Base-by-base conservation (phyloP, 2,113 vertebrate genomes). In the Gasterosteus nipponicus region DNA sequence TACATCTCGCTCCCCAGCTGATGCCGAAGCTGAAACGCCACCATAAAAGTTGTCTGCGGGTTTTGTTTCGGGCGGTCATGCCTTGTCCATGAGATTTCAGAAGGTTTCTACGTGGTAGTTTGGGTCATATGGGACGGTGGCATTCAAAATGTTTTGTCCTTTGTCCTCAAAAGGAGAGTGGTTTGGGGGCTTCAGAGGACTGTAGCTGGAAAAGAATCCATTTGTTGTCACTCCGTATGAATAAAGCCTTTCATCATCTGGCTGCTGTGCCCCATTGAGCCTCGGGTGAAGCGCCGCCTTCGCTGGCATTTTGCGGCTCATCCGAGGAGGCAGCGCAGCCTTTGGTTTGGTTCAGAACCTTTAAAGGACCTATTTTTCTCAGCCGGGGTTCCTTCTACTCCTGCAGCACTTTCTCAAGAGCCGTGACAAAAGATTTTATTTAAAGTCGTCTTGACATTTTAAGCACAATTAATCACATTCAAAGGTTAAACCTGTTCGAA, bases 241-340 rank as follows among this genome's bases (percentile, higher is more conserved):
- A 93, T 92, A 78, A 84, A 89, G 89, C 80, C 91, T 92, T 93
- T 93, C 88, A 93, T 93, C 91, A 90, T 92, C 73, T 68, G 85
- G 83, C 79, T 82, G 80, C 85, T 82, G 78, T 81, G 87, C 89
- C 86, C 85, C 74, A 41, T 84, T 83, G 85, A 88, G 87, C 86
- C 82, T 74, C 14, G 69, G 75, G 76, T 80, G 74, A 88, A 83
- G 88, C 75, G 8, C 77, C 41, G 82, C 82, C 80, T 84, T 84
- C 75, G 35, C 84, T 85, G 82, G 85, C 84, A 80, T 88, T 85
- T 84, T 62, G 58, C 73, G 75, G 85, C 87, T 86, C 83, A 87
- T 84, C 86, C 62, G 10, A 71, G 31, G 84, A 79, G 81, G 68
- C 70, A 39, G 71, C 82, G 9, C n/a, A 75, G 79, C 73, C 70